A percentile compares a stretch with the other conserved stretches of the same genome.
These are phyloP conservation scores for Lissonota sp. DNA, from an alignment of 2,888 invertebrate genomes.

Conservation along the genomic window DNA sequence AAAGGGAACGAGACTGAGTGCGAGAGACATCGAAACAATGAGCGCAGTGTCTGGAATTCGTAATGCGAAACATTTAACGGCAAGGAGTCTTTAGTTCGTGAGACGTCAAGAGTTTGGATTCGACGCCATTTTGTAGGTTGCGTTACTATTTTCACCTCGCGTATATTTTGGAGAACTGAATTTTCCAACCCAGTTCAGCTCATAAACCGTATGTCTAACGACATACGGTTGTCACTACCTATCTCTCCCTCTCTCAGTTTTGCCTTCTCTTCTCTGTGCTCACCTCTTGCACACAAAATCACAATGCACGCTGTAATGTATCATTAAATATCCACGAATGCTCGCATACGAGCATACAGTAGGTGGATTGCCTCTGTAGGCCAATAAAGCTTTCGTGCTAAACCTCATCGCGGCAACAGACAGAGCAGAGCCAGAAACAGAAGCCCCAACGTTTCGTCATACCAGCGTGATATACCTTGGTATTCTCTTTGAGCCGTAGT, in stretches of 20 bases:
- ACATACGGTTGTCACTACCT: conserved; percentile 70
- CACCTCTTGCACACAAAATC: conserved; percentile 81
- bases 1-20: conserved; percentile 3
- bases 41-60: conserved; percentile 19
- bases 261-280: conserved; percentile 63
- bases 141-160: not conserved
- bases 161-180: not conserved
- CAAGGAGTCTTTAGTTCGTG: not conserved
- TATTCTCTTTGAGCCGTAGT: conserved; percentile 61
- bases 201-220: conserved; percentile 10
- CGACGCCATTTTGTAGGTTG: not conserved
- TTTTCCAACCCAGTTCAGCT: not conserved
- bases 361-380: conserved; percentile 40
- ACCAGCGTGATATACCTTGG: conserved; percentile 8
- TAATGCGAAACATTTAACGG: conserved; percentile 5
- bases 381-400: conserved; percentile 48
- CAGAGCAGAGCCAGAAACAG: conserved; percentile 43
- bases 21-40: not conserved
- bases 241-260: no score
- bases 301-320: conserved; percentile 51
- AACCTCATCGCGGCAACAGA: conserved; percentile 14
- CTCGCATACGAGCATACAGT: conserved; percentile 25
- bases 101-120: not conserved
- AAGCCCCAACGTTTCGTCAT: conserved; percentile 18
- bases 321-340: conserved; percentile 19